Conservation (phyloP, 92 coral and sea anemone genomes). For the Palythoa grandiflora region DNA sequence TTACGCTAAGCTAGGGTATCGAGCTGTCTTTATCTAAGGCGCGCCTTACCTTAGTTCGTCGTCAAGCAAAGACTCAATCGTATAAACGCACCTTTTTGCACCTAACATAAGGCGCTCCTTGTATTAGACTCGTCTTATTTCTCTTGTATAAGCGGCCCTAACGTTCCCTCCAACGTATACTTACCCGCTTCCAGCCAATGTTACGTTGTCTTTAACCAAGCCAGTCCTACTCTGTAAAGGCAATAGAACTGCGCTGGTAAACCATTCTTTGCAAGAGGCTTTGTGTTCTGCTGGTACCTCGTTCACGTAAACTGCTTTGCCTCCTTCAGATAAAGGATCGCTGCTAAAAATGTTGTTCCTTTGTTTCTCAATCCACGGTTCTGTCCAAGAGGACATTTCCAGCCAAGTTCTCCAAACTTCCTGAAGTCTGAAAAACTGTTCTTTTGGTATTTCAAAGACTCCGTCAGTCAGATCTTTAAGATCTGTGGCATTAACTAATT, state of each 20-base stretch:
- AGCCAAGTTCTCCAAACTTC: constrained; percentile 7
- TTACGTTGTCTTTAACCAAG: neutral
- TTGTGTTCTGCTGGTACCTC: constrained; percentile 71
- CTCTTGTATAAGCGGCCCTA: too few relatives aligned
- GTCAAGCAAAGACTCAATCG: too few relatives aligned
- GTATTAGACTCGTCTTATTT: too few relatives aligned
- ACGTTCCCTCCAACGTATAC: neutral
- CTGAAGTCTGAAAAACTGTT: neutral
- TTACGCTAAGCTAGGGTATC: too few relatives aligned
- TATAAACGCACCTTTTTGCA: too few relatives aligned
- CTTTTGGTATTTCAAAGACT: constrained; percentile 46
- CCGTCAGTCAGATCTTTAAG: constrained; percentile 70
- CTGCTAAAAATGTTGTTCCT: neutral
- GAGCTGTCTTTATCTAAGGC: too few relatives aligned
- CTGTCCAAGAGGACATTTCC: constrained; percentile 1
- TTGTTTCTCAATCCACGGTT: neutral
- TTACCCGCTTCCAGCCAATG: neutral
- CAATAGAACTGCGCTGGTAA: constrained; percentile 64
- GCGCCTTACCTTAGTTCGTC: too few relatives aligned
- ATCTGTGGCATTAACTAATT: constrained; percentile 48
- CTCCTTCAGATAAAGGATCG: constrained; percentile 4
- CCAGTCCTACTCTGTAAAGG: neutral
- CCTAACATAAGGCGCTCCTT: too few relatives aligned
- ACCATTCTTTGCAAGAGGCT: constrained; percentile 75
- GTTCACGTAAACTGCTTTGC: constrained; percentile 38